Conservation (phyloP, 2,888 invertebrate species). For the Marronus borbonicus region DNA sequence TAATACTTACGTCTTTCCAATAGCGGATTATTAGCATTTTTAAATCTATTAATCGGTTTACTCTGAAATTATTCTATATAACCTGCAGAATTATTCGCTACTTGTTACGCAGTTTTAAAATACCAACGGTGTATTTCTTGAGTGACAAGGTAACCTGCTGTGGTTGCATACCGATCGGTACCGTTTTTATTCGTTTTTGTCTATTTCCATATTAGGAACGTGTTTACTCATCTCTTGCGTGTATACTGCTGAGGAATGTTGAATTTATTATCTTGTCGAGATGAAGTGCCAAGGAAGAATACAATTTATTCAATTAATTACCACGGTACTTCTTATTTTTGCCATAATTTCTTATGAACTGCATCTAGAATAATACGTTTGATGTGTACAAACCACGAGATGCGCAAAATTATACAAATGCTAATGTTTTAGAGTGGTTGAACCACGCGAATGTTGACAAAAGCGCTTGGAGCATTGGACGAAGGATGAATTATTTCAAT, state of each 20-base stretch:
- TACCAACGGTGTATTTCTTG: not conserved
- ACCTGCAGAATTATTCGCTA: slow-evolving; percentile 14
- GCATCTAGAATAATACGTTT: not conserved
- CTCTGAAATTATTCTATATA: not conserved
- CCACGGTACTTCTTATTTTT: not conserved
- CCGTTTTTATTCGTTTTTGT: slow-evolving; percentile 5
- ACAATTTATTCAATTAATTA: slow-evolving; percentile 20
- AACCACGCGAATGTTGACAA: too few relatives aligned
- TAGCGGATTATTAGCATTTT: not conserved
- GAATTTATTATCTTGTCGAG: slow-evolving; percentile 31
- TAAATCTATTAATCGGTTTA: not conserved
- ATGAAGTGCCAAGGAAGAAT: slow-evolving; percentile 7
- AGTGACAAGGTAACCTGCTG: slow-evolving; percentile 26
- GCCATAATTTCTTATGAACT: not conserved
- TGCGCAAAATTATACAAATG: not conserved
- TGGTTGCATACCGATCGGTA: not conserved
- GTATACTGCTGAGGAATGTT: slow-evolving; percentile 6
- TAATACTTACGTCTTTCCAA: too few relatives aligned
- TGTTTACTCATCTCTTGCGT: slow-evolving; percentile 34
- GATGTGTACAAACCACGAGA: not conserved
- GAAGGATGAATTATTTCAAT: too few relatives aligned
- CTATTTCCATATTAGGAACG: slow-evolving; percentile 27
- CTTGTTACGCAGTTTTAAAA: not conserved
- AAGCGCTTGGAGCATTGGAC: too few relatives aligned
- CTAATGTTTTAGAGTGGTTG: too few relatives aligned